phyloP scores from a whole-genome alignment of 2,888 invertebrate genomes.

The Sminthurides aquaticus region DNA sequence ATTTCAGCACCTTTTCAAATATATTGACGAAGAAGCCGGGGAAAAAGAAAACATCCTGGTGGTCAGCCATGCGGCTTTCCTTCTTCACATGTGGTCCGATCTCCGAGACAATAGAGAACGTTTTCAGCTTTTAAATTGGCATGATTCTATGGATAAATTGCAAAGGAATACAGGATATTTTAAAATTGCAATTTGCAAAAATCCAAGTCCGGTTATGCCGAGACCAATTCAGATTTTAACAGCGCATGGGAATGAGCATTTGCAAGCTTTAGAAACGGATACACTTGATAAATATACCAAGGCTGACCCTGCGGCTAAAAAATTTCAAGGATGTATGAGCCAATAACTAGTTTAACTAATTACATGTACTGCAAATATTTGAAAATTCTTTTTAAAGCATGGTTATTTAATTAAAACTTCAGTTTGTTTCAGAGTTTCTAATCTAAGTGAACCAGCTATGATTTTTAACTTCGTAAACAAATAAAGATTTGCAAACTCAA shows the following conservation, averaged over 20 bases:
- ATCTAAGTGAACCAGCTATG: too few species aligned
- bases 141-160: slow-evolving; percentile 6
- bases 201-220: neutral
- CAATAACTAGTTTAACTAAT: too few species aligned
- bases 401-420: too few species aligned
- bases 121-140: slow-evolving; percentile 6
- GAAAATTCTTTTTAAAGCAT: too few species aligned
- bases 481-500: too few species aligned
- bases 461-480: too few species aligned
- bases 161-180: slow-evolving; percentile 10
- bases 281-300: neutral
- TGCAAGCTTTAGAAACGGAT: neutral
- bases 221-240: neutral
- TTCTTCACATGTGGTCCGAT: too few species aligned
- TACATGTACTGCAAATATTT: too few species aligned
- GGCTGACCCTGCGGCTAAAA: neutral
- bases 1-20: neutral
- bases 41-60: neutral
- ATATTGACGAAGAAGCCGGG: neutral
- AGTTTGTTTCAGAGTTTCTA: too few species aligned
- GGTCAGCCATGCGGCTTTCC: neutral
- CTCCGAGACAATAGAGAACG: neutral
- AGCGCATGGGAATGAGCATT: slow-evolving; percentile 10
- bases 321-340: slow-evolving; percentile 55
- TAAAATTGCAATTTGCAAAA: slow-evolving; percentile 5